These are phyloP conservation scores for Mohoua ochrocephala DNA, from an alignment of 2,113 vertebrate species.

Conservation along the genomic window DNA sequence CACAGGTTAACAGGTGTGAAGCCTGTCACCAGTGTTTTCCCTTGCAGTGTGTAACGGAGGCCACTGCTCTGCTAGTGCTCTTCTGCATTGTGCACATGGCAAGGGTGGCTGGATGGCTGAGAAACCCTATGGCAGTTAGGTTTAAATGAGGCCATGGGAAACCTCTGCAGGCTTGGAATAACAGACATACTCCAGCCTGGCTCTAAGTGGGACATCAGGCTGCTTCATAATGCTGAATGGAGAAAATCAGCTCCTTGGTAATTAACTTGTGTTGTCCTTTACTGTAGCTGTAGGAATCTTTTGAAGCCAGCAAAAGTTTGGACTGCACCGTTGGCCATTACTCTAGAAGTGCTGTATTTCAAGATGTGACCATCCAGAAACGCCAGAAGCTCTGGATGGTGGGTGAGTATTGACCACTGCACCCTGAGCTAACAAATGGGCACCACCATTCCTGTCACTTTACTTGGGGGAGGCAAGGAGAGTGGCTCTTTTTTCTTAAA, in stretches of 20 bases:
- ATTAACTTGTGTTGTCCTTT: background rate
- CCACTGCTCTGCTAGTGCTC: background rate
- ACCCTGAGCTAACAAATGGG: background rate
- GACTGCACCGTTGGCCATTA: accelerated
- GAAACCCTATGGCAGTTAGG: background rate
- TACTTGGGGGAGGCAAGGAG: background rate
- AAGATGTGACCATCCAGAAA: background rate
- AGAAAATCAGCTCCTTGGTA: background rate
- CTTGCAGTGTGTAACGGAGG: too few species aligned
- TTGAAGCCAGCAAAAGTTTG: background rate
- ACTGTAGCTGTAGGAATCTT: background rate
- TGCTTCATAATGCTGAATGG: background rate
- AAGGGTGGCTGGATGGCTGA: background rate
- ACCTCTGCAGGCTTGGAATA: background rate
- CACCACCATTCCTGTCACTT: background rate
- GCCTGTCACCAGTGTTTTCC: too few species aligned
- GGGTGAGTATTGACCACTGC: background rate
- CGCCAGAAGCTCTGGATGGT: background rate
- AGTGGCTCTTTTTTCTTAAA: background rate
- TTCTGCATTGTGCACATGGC: background rate
- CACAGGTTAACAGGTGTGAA: too few species aligned
- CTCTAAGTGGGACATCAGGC: background rate
- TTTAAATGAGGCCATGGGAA: background rate
- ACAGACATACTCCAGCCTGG: background rate
- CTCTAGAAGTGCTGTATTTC: background rate